Base-by-base conservation (phyloP, 2,113 vertebrate genomes). In the Cyanistes caeruleus region DNA sequence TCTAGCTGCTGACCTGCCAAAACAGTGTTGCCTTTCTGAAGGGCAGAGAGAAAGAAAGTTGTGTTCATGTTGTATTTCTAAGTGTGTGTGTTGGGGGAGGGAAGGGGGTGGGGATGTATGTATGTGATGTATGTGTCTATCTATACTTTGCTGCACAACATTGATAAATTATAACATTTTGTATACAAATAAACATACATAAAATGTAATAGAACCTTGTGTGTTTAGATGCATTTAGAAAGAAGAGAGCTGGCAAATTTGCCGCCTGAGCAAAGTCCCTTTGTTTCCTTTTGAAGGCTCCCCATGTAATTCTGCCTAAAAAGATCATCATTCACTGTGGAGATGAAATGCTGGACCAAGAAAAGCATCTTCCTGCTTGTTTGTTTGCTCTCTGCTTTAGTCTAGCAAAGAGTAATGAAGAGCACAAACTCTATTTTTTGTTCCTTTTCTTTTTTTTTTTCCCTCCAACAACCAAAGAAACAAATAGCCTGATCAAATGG, bases 1-100 rank as follows among this genome's bases (percentile, higher is more conserved):
- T 97, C 87, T 96, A 98, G 98, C 98, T 98, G 98, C 98, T 98
- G 82, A 98, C 97, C 98, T 98, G 98, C 99, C 99, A 98, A 99
- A 99, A 99, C 99, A 99, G 99, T 99, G 98, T 99, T 99, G 98
- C 98, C 89, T 96, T 97, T 97, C 98, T 93, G 92, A 96, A 95
- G 92, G 96, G 82, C 94, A 94, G 91, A 95, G 62, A 86, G 93
- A 70, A 94, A 74, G 78, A 56, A 93, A 96, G 58, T 91, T 78
- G 89, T 94, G 92, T 83, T 95, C 37, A 30, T 97, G 96, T 82
- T 3, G 58, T 98, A 60, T 96, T 97, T 97, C 37, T 89, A 28
- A 0, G 23, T 74, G 73, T 81, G 82, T 81, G 62, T 78, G 77
- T 41, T 12, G 16, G 28, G 59, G 24, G 19, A 11, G 28, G 23